Percentiles rank a stretch among this genome's conserved stretches.
phyloP scores from a whole-genome alignment of 2,888 invertebrate species.

The Spodoptera picta region DNA sequence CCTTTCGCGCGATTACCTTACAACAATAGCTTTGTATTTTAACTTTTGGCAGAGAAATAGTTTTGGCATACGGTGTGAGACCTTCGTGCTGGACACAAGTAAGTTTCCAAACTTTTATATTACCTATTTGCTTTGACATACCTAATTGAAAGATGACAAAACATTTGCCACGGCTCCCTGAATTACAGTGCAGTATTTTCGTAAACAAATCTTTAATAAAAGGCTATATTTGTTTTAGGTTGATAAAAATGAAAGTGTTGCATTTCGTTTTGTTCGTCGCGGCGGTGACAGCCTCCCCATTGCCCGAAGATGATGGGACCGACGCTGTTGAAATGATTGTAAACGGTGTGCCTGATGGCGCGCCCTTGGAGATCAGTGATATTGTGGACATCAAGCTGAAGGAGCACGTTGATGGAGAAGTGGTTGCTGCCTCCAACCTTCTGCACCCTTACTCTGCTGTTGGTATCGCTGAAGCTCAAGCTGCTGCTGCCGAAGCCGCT shows the following conservation, averaged over 20 bases:
- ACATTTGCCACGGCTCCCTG: constrained; percentile 6
- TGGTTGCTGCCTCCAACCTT: constrained; percentile 63
- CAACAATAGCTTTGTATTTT: constrained; percentile 45
- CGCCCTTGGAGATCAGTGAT: constrained; percentile 68
- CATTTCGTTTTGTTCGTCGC: constrained; percentile 73
- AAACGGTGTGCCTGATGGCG: constrained; percentile 72
- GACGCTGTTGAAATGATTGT: constrained; percentile 73
- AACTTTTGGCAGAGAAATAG: constrained; percentile 29
- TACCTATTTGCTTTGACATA: constrained; percentile 11
- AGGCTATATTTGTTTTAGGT: constrained; percentile 56
- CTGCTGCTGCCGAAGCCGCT: constrained; percentile 44
- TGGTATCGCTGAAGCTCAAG: constrained; percentile 70
- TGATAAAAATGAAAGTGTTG: constrained; percentile 72
- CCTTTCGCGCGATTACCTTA: constrained; percentile 25
- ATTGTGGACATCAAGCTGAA: constrained; percentile 71
- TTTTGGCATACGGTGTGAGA: constrained; percentile 57
- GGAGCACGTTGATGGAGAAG: constrained; percentile 64
- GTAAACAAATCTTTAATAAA: constrained; percentile 11
- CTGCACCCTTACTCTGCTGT: constrained; percentile 72
- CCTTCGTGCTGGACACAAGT: constrained; percentile 64
- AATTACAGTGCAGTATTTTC: constrained; percentile 16
- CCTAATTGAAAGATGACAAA: constrained; percentile 16
- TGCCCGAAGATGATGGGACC: constrained; percentile 59
- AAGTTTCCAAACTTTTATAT: constrained; percentile 38
- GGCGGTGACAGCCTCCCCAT: constrained; percentile 68